Evolutionary conservation across 1,140 invertebrate genomes (phyloP), one percentile per base, ranked within the genome.

Genomic region (Melanaphis sacchari): DNA sequence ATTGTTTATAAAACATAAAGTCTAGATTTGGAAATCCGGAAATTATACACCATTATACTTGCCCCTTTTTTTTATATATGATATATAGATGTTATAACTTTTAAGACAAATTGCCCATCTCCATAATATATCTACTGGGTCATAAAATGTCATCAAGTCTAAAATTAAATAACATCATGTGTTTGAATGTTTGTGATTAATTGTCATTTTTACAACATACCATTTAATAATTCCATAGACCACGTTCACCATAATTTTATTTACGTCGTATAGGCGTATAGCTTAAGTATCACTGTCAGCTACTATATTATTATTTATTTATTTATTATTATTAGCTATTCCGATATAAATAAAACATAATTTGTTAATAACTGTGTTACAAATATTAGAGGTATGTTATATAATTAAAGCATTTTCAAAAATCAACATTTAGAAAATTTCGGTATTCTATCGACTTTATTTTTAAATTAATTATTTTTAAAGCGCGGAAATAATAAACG

Each of bases 131-230:
- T 88, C 31, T n/a, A 2, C n/a, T 88, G 26, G 43, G 31, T 21
- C 18, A 36, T 46, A 46, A 21, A 46, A 88, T 46, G 43, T 88
- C 85, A 36, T 46, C 5, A 43, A 49, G 26, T 88, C 85, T 88
- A 88, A 46, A 85, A 85, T 85, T 85, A 85, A 85, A 41, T 43
- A 40, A 24, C 40, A 31, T 31, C 26, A 41, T 31, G 7, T 31
- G 84, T 85, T 41, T 84, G 38, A 84, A 84, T 41, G 40, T 87
- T 31, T n/a, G 43, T 46, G 31, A 88, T 88, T 46, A 88, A 88
- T 88, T 36, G 31, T 36, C 84, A 46, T 46, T 21, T 36, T 21
- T n/a, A 46, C 18, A 43, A 87, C 41, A n/a, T 87, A 15, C 38
- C 40, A 40, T 84, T 84, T 40, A 41, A 84, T 41, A 26, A 40